Base-by-base conservation (phyloP, 2,888 invertebrate species). In the Calliscelio sp. region DNA sequence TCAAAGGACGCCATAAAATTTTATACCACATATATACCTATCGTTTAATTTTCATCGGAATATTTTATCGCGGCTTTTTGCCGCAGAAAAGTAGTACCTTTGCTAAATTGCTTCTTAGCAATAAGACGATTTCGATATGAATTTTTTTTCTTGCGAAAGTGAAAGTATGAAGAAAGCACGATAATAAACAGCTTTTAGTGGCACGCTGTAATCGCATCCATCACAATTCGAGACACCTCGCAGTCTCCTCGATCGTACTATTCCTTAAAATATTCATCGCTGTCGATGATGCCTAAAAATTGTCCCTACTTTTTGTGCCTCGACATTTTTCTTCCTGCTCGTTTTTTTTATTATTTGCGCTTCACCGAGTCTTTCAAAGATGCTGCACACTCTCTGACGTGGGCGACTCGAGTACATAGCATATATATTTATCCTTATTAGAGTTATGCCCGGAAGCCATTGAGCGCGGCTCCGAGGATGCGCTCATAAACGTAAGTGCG, bases 401-500 rank as follows among this genome's bases (percentile, higher is more conserved):
- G 75, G 88, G 86, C 68, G 84, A 80, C 65, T 82, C 71, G 70
- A 87, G 85, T 84, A 84, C 82, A 86, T 51, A 51, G 68, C 79
- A 71, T 74, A 87, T 85, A 86, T 85, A 86, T 89, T 87, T 81
- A 84, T 89, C 82, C 84, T 83, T 87, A 88, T 88, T 88, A 88
- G 86, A 85, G 86, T 88, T 88, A 89, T 85, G 85, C 78, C 81
- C 73, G 68, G 82, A 74, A 87, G 86, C 82, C 49, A 75, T 86
- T 85, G 66, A 70, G 66, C 70, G 53, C 66, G 78, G 44, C 74
- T 77, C 87, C 71, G 85, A 88, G 88, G 68, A 65, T 80, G 55
- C 65, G 79, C 70, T 84, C 80, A 51, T 84, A 84, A 84, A 79
- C 55, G 74, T 63, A 44, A 73, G 63, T 61, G 73, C 63, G 32